phyloP scores from a whole-genome alignment of 2,113 vertebrate species.

The Paradisaea rubra region DNA sequence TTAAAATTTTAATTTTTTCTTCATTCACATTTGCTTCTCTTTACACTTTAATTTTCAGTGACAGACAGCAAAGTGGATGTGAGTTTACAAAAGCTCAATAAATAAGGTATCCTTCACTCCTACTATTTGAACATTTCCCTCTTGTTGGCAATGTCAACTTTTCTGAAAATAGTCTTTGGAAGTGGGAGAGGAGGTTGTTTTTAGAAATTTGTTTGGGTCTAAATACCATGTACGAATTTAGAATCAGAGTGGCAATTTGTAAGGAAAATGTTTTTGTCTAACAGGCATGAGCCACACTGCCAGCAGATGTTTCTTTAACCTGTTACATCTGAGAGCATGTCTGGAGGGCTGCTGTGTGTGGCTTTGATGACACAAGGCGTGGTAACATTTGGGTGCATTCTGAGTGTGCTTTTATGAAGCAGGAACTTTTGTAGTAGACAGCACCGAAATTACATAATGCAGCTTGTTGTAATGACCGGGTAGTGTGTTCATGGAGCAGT shows the following conservation, averaged over 20 bases:
- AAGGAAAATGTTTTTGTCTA: not conserved
- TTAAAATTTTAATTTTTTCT: not conserved
- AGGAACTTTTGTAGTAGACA: not conserved
- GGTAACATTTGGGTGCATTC: not conserved
- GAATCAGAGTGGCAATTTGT: not conserved
- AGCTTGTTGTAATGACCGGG: not conserved
- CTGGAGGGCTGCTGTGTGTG: accelerated
- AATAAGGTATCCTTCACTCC: not conserved
- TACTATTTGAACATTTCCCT: not conserved
- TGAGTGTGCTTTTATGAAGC: not conserved
- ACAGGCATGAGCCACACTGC: not conserved
- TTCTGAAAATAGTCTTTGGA: not conserved
- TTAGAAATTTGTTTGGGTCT: not conserved
- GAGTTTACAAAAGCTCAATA: not conserved
- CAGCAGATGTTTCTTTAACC: not conserved
- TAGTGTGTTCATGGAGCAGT: not conserved
- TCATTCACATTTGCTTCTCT: not conserved
- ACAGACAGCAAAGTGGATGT: not conserved
- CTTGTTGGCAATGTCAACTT: not conserved
- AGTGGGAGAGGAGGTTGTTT: not conserved
- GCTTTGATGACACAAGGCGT: not conserved
- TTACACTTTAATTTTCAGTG: not conserved
- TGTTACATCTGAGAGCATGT: not conserved
- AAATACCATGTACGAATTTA: not conserved
- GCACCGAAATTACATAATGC: not conserved